Conservation (phyloP, 2,797 vertebrate species). For the Octomys mimax region DNA sequence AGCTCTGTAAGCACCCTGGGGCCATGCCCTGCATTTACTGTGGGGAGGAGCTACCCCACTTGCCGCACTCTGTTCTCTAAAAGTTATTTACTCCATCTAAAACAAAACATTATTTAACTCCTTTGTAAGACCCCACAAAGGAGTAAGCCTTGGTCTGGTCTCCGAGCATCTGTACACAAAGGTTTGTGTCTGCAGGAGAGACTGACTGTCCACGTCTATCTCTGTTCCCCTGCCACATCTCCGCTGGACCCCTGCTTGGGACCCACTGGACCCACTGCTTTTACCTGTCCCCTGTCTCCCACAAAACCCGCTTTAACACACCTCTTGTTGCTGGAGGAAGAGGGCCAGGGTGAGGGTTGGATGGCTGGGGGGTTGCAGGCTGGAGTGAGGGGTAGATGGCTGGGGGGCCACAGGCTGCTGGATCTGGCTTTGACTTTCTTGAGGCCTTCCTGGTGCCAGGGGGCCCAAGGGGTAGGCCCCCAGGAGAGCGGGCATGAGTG, state of each 20-base stretch:
- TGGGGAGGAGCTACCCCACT: not conserved
- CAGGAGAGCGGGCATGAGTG: not conserved
- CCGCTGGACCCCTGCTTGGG: not conserved
- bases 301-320: not conserved
- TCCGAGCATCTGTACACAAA: not conserved
- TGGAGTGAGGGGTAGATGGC: fast-evolving
- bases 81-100: not conserved
- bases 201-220: not conserved
- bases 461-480: not conserved
- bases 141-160: not conserved
- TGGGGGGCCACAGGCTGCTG: not conserved
- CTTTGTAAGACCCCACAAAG: not conserved
- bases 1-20: not conserved
- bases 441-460: not conserved
- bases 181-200: not conserved
- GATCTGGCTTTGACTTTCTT: not conserved
- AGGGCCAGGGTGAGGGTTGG: fast-evolving
- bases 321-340: not conserved
- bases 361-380: not conserved
- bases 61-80: constrained; percentile 7
- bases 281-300: not conserved
- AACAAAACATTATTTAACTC: constrained; percentile 20
- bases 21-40: not conserved
- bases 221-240: not conserved
- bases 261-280: not conserved